Evolutionary conservation across 2,113 vertebrate genomes (phyloP).

Genomic region (Bostrychus sinensis): DNA sequence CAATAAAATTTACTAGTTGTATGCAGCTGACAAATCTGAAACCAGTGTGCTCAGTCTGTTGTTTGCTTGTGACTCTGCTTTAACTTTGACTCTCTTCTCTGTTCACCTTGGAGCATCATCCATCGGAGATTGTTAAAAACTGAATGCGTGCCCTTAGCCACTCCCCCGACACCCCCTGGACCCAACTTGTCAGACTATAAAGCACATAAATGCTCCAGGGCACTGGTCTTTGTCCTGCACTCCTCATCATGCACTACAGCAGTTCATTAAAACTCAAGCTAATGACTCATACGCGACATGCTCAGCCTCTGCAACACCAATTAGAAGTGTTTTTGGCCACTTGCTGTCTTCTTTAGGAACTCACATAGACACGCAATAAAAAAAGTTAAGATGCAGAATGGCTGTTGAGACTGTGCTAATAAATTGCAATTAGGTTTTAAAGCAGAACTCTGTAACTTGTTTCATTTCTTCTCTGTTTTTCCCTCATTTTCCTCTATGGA

Average conservation of each 20-base stretch:
- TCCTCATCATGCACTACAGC: slow-evolving; percentile 53
- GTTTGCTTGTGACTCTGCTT: background rate
- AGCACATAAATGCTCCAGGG: slow-evolving; percentile 42
- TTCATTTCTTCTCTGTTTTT: no score
- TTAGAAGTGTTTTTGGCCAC: slow-evolving; percentile 56
- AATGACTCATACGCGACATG: slow-evolving; percentile 45
- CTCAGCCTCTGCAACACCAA: slow-evolving; percentile 52
- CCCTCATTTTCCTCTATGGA: no score
- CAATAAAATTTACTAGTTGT: no score
- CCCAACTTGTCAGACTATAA: slow-evolving; percentile 41
- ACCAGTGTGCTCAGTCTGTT: no score
- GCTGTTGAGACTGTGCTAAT: no score
- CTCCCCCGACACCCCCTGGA: slow-evolving; percentile 1
- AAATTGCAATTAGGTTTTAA: no score
- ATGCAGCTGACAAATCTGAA: no score
- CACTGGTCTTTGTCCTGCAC: slow-evolving; percentile 45
- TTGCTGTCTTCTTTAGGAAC: slow-evolving; percentile 25
- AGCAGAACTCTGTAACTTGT: no score
- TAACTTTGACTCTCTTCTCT: slow-evolving; percentile 2
- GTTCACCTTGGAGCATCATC: slow-evolving; percentile 19
- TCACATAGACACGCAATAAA: slow-evolving; percentile 32
- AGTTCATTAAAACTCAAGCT: slow-evolving; percentile 62
- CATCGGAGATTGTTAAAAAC: slow-evolving; percentile 12
- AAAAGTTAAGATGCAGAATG: no score
- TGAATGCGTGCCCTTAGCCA: slow-evolving; percentile 12